Conservation (phyloP, 2,113 vertebrate species). For the Synodontis membranacea region DNA sequence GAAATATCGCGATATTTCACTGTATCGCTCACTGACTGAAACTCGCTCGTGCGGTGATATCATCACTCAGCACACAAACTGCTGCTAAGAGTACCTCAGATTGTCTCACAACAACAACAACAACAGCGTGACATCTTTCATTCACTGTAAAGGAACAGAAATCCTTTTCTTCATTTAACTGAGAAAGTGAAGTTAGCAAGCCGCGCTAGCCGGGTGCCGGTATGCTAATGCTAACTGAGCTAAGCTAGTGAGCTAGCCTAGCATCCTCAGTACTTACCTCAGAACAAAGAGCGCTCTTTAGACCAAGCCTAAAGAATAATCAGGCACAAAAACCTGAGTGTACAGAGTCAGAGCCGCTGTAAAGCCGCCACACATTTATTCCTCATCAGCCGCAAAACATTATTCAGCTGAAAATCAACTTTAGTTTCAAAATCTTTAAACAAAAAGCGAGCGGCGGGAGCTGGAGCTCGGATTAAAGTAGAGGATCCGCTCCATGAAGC, state of each 20-base stretch:
- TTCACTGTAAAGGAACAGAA: not conserved
- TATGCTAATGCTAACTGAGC: constrained; percentile 17
- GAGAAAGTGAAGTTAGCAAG: not conserved
- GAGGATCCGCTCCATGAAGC: not conserved
- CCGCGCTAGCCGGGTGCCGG: constrained; percentile 23
- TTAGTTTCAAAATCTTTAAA: constrained; percentile 34
- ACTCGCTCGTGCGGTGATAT: not conserved
- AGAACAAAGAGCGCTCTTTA: constrained; percentile 56
- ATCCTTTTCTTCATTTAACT: no score
- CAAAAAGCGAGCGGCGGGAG: not conserved
- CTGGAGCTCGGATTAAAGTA: constrained; percentile 46
- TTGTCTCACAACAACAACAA: not conserved
- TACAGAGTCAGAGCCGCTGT: not conserved
- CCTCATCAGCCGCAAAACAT: not conserved
- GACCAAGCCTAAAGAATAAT: constrained; percentile 19
- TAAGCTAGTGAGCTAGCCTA: constrained; percentile 40
- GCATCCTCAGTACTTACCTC: constrained; percentile 45
- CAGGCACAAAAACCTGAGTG: constrained; percentile 39
- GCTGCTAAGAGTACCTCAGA: not conserved
- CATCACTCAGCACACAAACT: not conserved
- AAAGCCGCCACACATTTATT: not conserved
- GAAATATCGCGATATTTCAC: constrained; percentile 13
- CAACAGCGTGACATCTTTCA: not conserved
- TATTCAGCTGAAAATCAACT: constrained; percentile 24
- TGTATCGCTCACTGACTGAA: not conserved